Base-by-base conservation (phyloP, 2,797 vertebrate species). In the Pampus argenteus region DNA sequence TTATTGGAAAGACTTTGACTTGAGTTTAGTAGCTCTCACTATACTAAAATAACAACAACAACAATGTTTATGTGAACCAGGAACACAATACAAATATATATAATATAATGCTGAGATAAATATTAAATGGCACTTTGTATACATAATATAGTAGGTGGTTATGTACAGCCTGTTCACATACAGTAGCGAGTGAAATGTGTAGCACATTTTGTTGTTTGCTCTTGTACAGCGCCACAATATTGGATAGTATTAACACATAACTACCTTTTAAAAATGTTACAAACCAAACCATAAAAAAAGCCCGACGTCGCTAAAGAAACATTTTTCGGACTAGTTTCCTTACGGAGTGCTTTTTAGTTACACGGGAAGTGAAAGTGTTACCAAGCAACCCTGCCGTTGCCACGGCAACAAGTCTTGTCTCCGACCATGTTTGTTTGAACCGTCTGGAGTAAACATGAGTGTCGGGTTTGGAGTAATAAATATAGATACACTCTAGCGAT, bases 361-460 rank as follows among this genome's bases (percentile, higher is more conserved):
- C 87, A 90, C 90, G n/a, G 88, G 84, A 92, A 88, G 67, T 76
- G n/a, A 44, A 3, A 29, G 9, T 1, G 84, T 83, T 58, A 63
- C 83, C 18, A n/a, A 10, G 79, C 77, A 86, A 81, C 73, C 3
- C 49, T 14, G 49, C 6, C 25, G 72, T 92, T 83, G 31, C 83
- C 65, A 38, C 60, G 83, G 83, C 54, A 86, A 87, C 80, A 5
- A 0, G 26, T 22, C 28, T 56, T 68, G 74, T 80, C 84, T 85
- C 70, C 49, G 51, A 70, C 66, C 71, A 84, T 76, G 62, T 86
- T 71, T 76, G 62, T 86, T 71, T 73, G 40, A 25, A 8, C 25
- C 5, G 40, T 3, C 22, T 7, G 40, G 42, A 23, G 18, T 36
- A 17, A 29, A 62, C 34, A 47, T 44, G 17, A 40, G 14, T 13